phyloP scores from a whole-genome alignment of 2,888 invertebrate species.

The Sicus ferrugineus region DNA sequence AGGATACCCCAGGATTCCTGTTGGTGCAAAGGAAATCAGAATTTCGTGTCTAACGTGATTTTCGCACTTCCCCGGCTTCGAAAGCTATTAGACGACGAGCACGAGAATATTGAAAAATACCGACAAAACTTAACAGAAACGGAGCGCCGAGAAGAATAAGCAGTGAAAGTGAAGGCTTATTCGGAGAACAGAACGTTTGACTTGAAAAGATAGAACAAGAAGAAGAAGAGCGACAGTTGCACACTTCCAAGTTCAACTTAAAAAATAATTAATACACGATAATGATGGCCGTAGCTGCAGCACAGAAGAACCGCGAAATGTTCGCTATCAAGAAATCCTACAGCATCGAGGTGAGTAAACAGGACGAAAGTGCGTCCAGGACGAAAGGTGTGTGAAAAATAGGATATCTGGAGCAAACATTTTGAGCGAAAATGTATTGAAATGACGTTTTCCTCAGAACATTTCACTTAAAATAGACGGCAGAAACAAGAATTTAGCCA shows the following conservation, averaged over 20 bases:
- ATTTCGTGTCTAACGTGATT: slow-evolving; percentile 28
- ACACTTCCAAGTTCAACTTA: slow-evolving; percentile 37
- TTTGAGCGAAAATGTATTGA: too few relatives aligned
- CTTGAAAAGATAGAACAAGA: slow-evolving; percentile 43
- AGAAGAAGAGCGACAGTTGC: slow-evolving; percentile 55
- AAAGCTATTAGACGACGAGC: slow-evolving; percentile 26
- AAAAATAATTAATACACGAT: slow-evolving; percentile 56
- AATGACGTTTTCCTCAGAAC: too few relatives aligned
- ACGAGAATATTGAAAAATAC: background rate
- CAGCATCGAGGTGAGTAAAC: slow-evolving; percentile 89
- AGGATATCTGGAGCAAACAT: background rate
- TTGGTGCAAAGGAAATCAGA: slow-evolving; percentile 18
- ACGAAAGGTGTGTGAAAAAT: background rate
- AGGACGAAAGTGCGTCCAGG: background rate
- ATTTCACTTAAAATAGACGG: too few relatives aligned
- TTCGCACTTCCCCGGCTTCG: background rate
- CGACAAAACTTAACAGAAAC: slow-evolving; percentile 40
- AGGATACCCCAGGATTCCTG: slow-evolving; percentile 25
- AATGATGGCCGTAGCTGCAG: slow-evolving; percentile 89
- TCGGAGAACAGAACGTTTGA: slow-evolving; percentile 34
- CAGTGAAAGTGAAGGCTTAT: slow-evolving; percentile 62
- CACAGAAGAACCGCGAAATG: slow-evolving; percentile 94
- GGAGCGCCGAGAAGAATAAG: slow-evolving; percentile 48
- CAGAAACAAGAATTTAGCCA: background rate
- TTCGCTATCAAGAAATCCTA: slow-evolving; percentile 97